Conservation (phyloP, 2,797 vertebrate species). For the Pseudomugil gertrudae region DNA sequence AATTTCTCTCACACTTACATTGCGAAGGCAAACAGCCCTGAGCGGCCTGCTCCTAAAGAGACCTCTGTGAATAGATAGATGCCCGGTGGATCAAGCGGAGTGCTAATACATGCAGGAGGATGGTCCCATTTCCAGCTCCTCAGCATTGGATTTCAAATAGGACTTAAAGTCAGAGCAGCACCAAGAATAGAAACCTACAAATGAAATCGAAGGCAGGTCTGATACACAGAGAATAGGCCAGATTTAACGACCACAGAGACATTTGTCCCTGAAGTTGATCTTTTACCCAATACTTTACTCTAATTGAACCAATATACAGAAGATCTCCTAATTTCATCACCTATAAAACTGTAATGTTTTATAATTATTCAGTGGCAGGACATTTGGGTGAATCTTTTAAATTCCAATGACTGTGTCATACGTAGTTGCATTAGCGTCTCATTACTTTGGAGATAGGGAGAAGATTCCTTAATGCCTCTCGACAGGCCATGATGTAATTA, state of each 20-base stretch:
- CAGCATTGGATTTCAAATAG: conserved; percentile 63
- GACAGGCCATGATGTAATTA: conserved; percentile 81
- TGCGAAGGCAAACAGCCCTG: conserved; percentile 75
- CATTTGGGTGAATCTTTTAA: conserved; percentile 67
- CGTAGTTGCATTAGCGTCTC: conserved; percentile 76
- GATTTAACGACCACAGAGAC: conserved; percentile 53
- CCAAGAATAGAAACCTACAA: conserved; percentile 62
- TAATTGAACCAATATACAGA: conserved; percentile 56
- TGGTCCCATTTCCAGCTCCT: conserved; percentile 67
- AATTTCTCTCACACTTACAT: conserved; percentile 71
- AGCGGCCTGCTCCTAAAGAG: conserved; percentile 70
- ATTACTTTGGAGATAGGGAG: conserved; percentile 75
- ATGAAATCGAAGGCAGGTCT: conserved; percentile 53
- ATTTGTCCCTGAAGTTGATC: conserved; percentile 63
- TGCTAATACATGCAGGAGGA: conserved; percentile 62
- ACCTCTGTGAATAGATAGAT: conserved; percentile 75
- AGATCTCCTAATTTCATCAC: conserved; percentile 54
- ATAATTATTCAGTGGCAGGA: conserved; percentile 59
- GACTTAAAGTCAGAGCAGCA: conserved; percentile 33
- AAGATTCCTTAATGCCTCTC: conserved; percentile 77
- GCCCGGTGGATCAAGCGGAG: conserved; percentile 72
- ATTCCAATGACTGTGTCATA: conserved; percentile 70
- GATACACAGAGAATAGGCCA: conserved; percentile 40
- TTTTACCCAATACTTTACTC: conserved; percentile 65
- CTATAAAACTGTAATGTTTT: conserved; percentile 62